phyloP scores from a whole-genome alignment of 2,888 invertebrate species.

The Lepidochrysops patricia region DNA sequence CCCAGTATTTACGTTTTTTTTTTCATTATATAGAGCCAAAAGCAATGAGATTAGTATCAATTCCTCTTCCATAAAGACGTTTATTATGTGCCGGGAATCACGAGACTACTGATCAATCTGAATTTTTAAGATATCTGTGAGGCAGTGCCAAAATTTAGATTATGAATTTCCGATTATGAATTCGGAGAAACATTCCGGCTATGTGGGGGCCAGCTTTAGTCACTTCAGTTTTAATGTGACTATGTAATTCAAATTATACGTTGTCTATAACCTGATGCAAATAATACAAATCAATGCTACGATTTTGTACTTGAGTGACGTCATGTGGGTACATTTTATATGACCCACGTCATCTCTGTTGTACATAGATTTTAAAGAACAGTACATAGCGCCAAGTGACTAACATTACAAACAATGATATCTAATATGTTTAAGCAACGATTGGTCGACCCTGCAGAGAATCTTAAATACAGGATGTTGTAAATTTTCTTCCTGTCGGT shows the following conservation, averaged over 20 bases:
- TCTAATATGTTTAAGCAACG: background rate
- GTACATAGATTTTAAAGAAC: background rate
- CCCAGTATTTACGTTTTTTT: too few species aligned
- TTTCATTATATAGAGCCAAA: too few species aligned
- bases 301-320: conserved; percentile 44
- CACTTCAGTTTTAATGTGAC: background rate
- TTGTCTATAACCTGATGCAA: conserved; percentile 39
- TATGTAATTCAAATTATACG: conserved; percentile 8
- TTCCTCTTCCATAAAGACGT: too few species aligned
- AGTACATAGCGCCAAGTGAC: background rate
- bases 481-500: conserved; percentile 6
- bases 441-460: conserved; percentile 3
- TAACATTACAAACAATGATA: background rate
- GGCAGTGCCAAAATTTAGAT: too few species aligned
- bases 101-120: too few species aligned
- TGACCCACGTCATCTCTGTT: conserved; percentile 12
- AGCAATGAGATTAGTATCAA: too few species aligned
- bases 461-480: conserved; percentile 7
- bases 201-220: too few species aligned
- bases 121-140: too few species aligned
- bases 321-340: conserved; percentile 32
- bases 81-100: too few species aligned
- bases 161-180: too few species aligned
- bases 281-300: conserved; percentile 38
- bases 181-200: too few species aligned